A percentile compares a stretch with the other conserved stretches of the same genome.
Conservation (phyloP, 2,797 vertebrate species). For the Acanthis flammea region DNA sequence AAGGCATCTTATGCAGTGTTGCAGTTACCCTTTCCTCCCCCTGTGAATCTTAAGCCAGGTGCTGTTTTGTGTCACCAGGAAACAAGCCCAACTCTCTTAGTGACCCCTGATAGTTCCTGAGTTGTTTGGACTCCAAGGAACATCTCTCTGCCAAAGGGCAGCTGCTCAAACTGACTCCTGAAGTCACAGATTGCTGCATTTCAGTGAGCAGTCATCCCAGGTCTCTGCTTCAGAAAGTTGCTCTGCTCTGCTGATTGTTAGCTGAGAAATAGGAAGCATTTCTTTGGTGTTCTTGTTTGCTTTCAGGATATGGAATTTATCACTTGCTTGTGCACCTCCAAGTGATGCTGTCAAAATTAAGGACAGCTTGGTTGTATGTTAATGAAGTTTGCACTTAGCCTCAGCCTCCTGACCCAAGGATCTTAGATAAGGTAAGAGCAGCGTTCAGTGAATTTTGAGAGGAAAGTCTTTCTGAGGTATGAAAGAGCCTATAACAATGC, state of each 20-base stretch:
- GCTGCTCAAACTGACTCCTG: not conserved
- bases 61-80: not conserved
- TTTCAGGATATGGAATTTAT: not conserved
- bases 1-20: not conserved
- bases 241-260: not conserved
- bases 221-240: not conserved
- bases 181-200: not conserved
- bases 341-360: not conserved
- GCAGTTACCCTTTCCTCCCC: not conserved
- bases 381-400: not conserved
- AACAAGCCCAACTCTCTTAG: not conserved
- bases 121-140: not conserved
- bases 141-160: not conserved
- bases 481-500: not conserved
- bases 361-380: not conserved
- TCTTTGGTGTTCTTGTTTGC: not conserved
- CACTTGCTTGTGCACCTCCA: not conserved
- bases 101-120: not conserved
- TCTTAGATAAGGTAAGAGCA: not conserved
- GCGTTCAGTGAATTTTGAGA: not conserved
- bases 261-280: not conserved
- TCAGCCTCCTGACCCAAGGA: not conserved
- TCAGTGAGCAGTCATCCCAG: not conserved
- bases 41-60: not conserved
- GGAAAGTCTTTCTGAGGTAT: not conserved